phyloP scores from a whole-genome alignment of 2,797 vertebrate species.

The Xenentodon cancila region DNA sequence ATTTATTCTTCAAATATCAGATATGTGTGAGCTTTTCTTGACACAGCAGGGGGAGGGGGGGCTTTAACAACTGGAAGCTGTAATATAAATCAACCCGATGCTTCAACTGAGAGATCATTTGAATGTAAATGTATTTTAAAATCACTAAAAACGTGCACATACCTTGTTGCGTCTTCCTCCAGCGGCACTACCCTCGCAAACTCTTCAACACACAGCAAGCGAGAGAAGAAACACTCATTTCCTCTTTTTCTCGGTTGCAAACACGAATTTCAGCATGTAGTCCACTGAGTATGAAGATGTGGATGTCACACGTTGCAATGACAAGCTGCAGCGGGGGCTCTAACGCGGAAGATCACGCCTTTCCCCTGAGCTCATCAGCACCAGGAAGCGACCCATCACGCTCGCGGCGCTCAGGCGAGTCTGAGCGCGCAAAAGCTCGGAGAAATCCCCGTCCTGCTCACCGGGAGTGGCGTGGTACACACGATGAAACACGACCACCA shows the following conservation, averaged over 20 bases:
- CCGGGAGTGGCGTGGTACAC: no score
- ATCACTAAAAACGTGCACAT: not conserved
- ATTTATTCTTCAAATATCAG: no score
- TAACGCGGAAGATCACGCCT: conserved; percentile 64
- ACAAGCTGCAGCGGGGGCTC: conserved; percentile 16
- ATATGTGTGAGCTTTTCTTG: no score
- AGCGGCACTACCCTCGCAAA: conserved; percentile 3
- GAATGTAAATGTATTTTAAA: not conserved
- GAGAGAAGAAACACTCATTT: conserved; percentile 49
- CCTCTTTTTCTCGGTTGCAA: conserved; percentile 56
- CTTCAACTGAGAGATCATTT: not conserved
- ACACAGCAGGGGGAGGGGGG: no score
- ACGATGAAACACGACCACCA: no score
- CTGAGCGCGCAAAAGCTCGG: no score
- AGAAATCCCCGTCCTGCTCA: no score
- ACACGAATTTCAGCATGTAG: conserved; percentile 43
- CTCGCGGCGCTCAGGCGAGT: no score
- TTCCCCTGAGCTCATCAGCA: not conserved
- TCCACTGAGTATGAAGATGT: conserved; percentile 31
- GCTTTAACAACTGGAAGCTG: no score
- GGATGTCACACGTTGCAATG: not conserved
- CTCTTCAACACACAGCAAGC: conserved; percentile 23
- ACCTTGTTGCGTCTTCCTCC: conserved; percentile 61
- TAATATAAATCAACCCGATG: no score
- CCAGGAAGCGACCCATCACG: conserved; percentile 23